Base-by-base conservation (phyloP, 1,140 invertebrate species). In the Drosophila persimilis region DNA sequence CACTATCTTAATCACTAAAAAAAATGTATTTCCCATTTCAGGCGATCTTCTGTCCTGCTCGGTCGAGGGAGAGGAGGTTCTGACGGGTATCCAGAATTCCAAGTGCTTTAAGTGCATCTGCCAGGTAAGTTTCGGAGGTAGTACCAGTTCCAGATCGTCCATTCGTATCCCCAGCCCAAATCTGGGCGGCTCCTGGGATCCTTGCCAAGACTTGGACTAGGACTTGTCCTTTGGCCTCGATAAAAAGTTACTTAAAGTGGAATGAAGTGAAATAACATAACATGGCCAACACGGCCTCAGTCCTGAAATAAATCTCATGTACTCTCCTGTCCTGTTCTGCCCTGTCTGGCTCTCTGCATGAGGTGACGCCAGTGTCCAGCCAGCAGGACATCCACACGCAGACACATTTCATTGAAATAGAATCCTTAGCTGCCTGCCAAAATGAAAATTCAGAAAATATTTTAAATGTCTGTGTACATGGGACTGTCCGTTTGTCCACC, bases 81-180 rank as follows among this genome's bases (percentile, higher is more conserved):
- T 56, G n/a, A 55, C 61, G 13, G 60, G 66, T 24, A 71, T 78
- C 63, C 60, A 65, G 52, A 86, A 84, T 50, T 84, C 90, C 69
- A 89, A 90, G 46, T 90, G 89, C 73, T 90, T 76, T 53, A 90
- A 90, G 29, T 90, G 89, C 58, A 77, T 67, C 15, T 90, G 89
- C 41, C 76, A 89, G 89, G 89, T 90, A 56, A 88, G 89, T 63
- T 4, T 7, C 9, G 17, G 6, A 1, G 2, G 13, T 50, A 63
- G 41, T 43, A 15, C 45, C n/a, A 35, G 9, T 35, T 11, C n/a
- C 5, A 17, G 24, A 43, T n/a, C n/a, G 20, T 9, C 24, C 7
- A 6, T 8, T 35, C 6, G 5, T 5, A 2, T n/a, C 6, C 0
- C 6, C 15, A 29, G 13, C 20, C 9, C 22, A 41, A 52, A 17